Evolutionary conservation across 2,113 vertebrate species (phyloP).

Genomic region (Gasterosteus nipponicus): DNA sequence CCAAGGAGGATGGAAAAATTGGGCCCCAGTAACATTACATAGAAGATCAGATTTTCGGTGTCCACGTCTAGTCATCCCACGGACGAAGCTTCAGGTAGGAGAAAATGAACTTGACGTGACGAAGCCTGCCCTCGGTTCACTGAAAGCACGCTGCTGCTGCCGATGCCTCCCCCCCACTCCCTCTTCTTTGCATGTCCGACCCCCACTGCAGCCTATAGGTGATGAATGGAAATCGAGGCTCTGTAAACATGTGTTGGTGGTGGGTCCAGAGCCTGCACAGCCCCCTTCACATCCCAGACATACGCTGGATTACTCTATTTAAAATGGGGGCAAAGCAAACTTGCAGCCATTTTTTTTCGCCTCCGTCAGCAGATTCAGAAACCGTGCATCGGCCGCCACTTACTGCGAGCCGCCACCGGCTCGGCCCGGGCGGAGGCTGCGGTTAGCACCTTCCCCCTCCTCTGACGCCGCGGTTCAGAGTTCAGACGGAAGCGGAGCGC

Average conservation of each 20-base stretch:
- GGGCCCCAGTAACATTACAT: conserved; percentile 9
- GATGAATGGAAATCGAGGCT: conserved; percentile 71
- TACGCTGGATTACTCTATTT: conserved; percentile 21
- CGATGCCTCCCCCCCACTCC: conserved; percentile 16
- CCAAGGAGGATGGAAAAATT: conserved; percentile 1
- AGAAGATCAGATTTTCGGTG: conserved; percentile 9
- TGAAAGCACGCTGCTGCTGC: conserved; percentile 17
- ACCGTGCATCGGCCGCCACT: conserved; percentile 29
- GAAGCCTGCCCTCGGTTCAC: conserved; percentile 48
- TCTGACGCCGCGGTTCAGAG: conserved; percentile 4
- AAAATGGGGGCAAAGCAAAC: conserved; percentile 27
- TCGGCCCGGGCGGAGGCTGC: conserved; percentile 2
- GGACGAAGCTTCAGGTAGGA: conserved; percentile 21
- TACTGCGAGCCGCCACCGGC: conserved; percentile 35
- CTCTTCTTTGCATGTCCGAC: conserved; percentile 44
- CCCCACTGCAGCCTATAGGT: conserved; percentile 60
- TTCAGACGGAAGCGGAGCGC: not conserved
- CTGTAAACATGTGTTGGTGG: conserved; percentile 69
- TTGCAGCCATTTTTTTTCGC: not conserved
- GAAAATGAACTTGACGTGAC: conserved; percentile 23
- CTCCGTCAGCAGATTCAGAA: conserved; percentile 21
- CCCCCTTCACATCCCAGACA: conserved; percentile 28
- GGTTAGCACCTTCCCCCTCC: conserved; percentile 47
- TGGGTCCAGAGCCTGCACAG: conserved; percentile 42
- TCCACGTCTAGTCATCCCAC: conserved; percentile 8